A percentile compares a stretch with the other conserved stretches of the same genome.
Evolutionary conservation across 37 sponge, comb jelly and placozoan species (phyloP).

Genomic region (Bolinopsis microptera): DNA sequence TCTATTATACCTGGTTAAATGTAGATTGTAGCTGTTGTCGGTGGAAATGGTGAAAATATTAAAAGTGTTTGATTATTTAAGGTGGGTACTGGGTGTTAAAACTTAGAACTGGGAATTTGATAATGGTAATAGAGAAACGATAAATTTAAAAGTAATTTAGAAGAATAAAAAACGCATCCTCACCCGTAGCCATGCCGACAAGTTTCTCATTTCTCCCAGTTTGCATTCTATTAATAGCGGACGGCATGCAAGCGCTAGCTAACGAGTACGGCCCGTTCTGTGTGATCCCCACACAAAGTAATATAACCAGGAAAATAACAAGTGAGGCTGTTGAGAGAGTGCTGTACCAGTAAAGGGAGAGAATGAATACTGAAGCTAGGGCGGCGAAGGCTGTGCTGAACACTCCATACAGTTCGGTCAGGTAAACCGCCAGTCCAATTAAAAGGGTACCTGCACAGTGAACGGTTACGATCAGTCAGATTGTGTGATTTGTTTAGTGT

Average conservation of each 20-base stretch:
- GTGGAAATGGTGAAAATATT: no score
- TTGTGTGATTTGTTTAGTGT: no score
- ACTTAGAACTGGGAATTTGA: not conserved
- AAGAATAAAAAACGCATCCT: no score
- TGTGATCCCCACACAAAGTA: not conserved
- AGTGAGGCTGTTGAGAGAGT: not conserved
- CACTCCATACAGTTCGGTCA: not conserved
- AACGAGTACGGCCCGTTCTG: conserved; percentile 23
- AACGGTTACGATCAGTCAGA: no score
- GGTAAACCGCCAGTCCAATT: not conserved
- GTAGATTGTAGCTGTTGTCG: no score
- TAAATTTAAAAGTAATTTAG: not conserved
- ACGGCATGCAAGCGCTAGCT: conserved; percentile 30
- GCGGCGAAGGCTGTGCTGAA: not conserved
- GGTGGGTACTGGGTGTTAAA: no score
- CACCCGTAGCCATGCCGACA: conserved; percentile 57
- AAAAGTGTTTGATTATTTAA: no score
- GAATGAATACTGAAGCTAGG: not conserved
- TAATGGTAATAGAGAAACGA: not conserved
- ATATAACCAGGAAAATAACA: not conserved
- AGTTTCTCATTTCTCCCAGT: not conserved
- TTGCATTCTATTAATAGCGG: not conserved
- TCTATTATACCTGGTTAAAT: conserved; percentile 26
- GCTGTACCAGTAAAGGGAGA: not conserved
- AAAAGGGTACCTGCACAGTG: conserved; percentile 3